Evolutionary conservation across 2,888 invertebrate genomes (phyloP).

Genomic region (Pseudococcus jackbeardsleyi): DNA sequence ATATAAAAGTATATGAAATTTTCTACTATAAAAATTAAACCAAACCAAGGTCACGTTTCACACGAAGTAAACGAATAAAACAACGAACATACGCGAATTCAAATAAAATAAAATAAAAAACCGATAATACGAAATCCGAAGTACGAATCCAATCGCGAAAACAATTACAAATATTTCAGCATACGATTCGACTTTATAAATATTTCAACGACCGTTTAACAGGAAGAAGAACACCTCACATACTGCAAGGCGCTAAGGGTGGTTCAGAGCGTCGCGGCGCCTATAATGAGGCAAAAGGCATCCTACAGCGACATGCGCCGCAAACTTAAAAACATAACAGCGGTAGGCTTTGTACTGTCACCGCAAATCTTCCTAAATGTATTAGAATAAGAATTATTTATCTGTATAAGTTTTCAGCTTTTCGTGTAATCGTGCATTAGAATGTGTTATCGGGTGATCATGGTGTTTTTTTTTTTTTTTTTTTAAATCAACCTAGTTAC

Average conservation of each 20-base stretch:
- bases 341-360: constrained; percentile 64
- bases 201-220: constrained; percentile 63
- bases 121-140: constrained; percentile 1
- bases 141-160: constrained; percentile 8
- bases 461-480: background rate
- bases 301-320: constrained; percentile 64
- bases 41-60: constrained; percentile 25
- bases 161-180: constrained; percentile 28
- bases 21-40: background rate
- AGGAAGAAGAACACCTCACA: constrained; percentile 64
- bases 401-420: constrained; percentile 43
- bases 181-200: constrained; percentile 55
- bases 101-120: background rate
- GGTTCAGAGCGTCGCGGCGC: constrained; percentile 64
- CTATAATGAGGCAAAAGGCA: constrained; percentile 61
- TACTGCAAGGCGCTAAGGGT: constrained; percentile 65
- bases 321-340: constrained; percentile 63
- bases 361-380: constrained; percentile 64
- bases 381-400: constrained; percentile 62
- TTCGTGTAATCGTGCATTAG: background rate
- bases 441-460: background rate
- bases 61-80: background rate
- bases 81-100: background rate
- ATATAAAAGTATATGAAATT: background rate
- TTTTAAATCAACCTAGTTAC: background rate